A percentile compares a stretch with the other conserved stretches of the same genome.
phyloP scores from a whole-genome alignment of 2,888 invertebrate genomes.

The Scaptomyza parva region DNA sequence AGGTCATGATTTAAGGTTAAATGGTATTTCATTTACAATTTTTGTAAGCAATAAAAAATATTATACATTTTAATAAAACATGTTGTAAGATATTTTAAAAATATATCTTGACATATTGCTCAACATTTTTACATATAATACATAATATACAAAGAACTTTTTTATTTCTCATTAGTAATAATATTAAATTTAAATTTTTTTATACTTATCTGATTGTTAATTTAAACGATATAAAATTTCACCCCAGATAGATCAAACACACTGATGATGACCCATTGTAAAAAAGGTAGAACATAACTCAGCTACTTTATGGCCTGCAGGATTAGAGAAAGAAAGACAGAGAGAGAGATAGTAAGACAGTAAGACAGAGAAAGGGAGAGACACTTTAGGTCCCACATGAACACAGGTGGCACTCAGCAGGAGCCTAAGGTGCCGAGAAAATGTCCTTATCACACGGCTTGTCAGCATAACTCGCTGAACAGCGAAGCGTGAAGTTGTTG shows the following conservation, averaged over 20 bases:
- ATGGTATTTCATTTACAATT: neutral
- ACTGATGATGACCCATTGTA: conserved; percentile 5
- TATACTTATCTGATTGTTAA: conserved; percentile 1
- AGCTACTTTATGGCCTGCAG: conserved; percentile 62
- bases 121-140: no score
- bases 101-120: no score
- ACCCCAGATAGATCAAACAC: neutral
- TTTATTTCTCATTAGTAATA: no score
- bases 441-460: conserved; percentile 56
- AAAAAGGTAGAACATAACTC: conserved; percentile 51
- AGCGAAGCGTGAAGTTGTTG: conserved; percentile 76
- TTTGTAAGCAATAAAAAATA: neutral
- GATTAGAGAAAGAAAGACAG: conserved; percentile 35
- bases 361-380: neutral
- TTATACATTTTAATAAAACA: no score
- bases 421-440: conserved; percentile 29
- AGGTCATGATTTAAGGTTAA: conserved; percentile 11
- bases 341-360: neutral
- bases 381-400: neutral
- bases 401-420: conserved; percentile 47
- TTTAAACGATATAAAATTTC: neutral
- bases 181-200: no score
- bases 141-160: no score
- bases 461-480: conserved; percentile 64
- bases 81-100: neutral